A percentile compares a stretch with the other conserved stretches of the same genome.
Conservation (phyloP, 2,888 invertebrate species). For the Eupithecia dodoneata region DNA sequence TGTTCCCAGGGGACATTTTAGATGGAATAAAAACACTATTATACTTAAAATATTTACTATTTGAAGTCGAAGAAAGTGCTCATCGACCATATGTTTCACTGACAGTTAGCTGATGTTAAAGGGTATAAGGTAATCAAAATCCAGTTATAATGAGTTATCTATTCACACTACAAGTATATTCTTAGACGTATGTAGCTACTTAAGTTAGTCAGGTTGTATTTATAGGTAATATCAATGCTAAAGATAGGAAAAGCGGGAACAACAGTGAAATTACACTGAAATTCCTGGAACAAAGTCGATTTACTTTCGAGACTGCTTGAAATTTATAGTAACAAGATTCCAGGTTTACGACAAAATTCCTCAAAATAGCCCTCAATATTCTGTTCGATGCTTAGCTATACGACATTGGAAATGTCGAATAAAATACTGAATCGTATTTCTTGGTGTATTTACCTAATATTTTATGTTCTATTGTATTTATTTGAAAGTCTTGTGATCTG, state of each 20-base stretch:
- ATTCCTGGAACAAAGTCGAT: constrained; percentile 55
- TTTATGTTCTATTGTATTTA: background rate
- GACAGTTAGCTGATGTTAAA: no score
- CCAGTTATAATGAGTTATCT: no score
- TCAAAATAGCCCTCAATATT: constrained; percentile 50
- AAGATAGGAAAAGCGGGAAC: background rate
- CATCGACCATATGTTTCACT: no score
- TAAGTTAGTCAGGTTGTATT: background rate
- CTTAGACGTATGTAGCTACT: no score
- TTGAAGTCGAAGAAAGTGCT: no score
- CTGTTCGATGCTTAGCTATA: constrained; percentile 34
- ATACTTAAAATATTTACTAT: no score
- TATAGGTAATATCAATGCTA: constrained; percentile 5
- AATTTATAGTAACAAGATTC: constrained; percentile 67
- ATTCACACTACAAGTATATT: no score
- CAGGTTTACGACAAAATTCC: constrained; percentile 59
- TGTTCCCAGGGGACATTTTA: no score
- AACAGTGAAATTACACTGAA: constrained; percentile 5
- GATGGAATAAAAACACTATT: no score
- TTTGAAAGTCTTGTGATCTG: background rate
- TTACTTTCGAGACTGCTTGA: constrained; percentile 53
- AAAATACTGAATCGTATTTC: background rate
- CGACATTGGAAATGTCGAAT: background rate
- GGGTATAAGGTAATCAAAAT: no score
- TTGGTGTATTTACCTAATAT: background rate